Percentiles rank a stretch among this genome's conserved stretches.
phyloP scores from a whole-genome alignment of 2,113 vertebrate genomes.

The Toxostoma redivivum region DNA sequence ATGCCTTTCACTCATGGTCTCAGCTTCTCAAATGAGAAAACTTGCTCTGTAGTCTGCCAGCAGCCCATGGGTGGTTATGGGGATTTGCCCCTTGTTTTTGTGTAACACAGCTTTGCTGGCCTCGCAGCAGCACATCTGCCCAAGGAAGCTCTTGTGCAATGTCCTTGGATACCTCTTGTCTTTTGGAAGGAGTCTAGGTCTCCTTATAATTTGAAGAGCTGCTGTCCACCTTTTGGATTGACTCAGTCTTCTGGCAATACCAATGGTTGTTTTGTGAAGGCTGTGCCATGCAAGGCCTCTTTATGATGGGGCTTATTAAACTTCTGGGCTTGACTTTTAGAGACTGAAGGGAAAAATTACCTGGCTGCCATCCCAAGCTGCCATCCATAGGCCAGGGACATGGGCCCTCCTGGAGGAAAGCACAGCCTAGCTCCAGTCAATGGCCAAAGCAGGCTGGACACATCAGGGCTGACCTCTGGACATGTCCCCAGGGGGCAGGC shows the following conservation, averaged over 20 bases:
- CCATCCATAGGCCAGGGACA: fast-evolving
- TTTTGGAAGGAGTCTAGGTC: neutral
- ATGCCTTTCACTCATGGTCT: neutral
- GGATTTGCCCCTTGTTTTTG: neutral
- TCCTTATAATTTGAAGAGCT: neutral
- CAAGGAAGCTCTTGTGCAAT: neutral
- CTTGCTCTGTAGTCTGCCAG: neutral
- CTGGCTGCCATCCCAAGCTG: neutral
- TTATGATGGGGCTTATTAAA: fast-evolving
- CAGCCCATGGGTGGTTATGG: fast-evolving
- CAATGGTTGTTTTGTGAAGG: neutral
- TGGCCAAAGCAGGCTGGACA: fast-evolving
- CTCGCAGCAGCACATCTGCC: neutral
- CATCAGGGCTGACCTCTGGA: fast-evolving
- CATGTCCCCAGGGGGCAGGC: neutral
- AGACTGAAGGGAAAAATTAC: fast-evolving
- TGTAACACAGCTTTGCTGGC: neutral
- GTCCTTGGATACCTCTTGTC: neutral
- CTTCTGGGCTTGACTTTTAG: neutral
- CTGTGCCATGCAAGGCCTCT: neutral
- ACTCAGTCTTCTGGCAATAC: neutral
- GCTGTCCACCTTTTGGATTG: neutral
- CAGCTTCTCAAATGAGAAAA: neutral
- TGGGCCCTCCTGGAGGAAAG: neutral
- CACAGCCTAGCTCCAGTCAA: neutral